Evolutionary conservation across 2,888 invertebrate genomes (phyloP).

Genomic region (Ctena decussata): DNA sequence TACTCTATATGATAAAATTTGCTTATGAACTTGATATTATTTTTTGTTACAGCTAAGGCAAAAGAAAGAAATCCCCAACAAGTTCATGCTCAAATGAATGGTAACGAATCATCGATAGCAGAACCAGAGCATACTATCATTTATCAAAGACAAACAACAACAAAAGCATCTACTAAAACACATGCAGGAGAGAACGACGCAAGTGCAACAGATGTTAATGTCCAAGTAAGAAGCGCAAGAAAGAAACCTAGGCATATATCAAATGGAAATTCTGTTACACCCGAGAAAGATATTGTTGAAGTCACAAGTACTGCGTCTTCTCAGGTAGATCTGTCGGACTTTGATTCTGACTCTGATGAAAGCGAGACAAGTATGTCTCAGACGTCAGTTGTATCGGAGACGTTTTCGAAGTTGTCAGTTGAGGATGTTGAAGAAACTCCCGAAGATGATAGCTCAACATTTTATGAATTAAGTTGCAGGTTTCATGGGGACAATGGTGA

Average conservation of each 20-base stretch:
- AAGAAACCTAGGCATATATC: not conserved
- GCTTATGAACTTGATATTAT: no score
- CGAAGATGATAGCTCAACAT: not conserved
- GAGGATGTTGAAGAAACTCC: not conserved
- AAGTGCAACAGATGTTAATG: no score
- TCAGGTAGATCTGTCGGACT: not conserved
- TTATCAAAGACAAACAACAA: no score
- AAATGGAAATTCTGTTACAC: not conserved
- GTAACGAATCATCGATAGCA: no score
- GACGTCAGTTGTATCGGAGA: not conserved
- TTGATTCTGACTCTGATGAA: not conserved
- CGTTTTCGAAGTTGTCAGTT: not conserved
- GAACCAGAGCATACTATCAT: no score
- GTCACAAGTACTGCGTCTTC: not conserved
- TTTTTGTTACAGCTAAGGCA: not conserved
- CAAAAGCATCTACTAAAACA: no score
- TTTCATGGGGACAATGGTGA: not conserved
- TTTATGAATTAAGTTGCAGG: slow-evolving; percentile 4
- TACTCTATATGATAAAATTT: no score
- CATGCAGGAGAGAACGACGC: no score
- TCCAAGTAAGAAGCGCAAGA: no score
- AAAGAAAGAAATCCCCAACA: not conserved
- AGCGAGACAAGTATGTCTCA: not conserved
- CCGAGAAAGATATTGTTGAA: not conserved
- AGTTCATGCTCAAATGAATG: no score